Percentiles rank a stretch among this genome's conserved stretches.
phyloP scores from a whole-genome alignment of 2,113 vertebrate species.

The Datnioides undecimradiatus region DNA sequence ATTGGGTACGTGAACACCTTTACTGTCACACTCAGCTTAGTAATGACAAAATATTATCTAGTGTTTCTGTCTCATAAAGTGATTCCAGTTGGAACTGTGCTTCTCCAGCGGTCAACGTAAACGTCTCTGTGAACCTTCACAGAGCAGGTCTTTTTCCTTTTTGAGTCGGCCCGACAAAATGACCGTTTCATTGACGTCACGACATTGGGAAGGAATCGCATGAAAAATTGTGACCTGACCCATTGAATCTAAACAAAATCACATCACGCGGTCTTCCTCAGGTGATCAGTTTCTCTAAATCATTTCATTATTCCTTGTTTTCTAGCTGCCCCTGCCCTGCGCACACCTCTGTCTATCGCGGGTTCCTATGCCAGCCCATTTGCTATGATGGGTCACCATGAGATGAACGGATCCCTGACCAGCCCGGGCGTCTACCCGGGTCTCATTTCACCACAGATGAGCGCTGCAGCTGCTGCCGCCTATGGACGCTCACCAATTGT shows the following conservation, averaged over 20 bases:
- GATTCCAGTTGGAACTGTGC: too few species aligned
- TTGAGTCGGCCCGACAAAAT: too few species aligned
- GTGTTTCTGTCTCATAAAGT: too few species aligned
- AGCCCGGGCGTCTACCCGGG: slow-evolving; percentile 91
- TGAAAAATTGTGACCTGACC: too few species aligned
- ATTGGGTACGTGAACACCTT: slow-evolving; percentile 65
- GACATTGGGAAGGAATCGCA: too few species aligned
- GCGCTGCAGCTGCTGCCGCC: slow-evolving; percentile 88
- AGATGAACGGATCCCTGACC: slow-evolving; percentile 95
- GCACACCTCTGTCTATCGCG: slow-evolving; percentile 91
- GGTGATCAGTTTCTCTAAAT: not conserved
- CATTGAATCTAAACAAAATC: too few species aligned
- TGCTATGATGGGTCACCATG: slow-evolving; percentile 96
- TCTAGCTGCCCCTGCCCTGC: slow-evolving; percentile 88
- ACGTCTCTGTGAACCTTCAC: too few species aligned
- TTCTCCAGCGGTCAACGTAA: too few species aligned
- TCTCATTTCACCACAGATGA: slow-evolving; percentile 95
- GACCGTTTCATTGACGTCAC: too few species aligned
- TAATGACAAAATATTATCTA: too few species aligned
- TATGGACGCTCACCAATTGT: slow-evolving; percentile 95
- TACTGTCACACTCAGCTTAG: not conserved
- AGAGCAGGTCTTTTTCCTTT: too few species aligned
- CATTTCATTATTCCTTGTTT: not conserved
- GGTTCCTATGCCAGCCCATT: slow-evolving; percentile 92
- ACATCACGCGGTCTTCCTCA: too few species aligned